Percentiles rank a stretch among this genome's conserved stretches.
Evolutionary conservation across 35 echinoderm and acorn worm species (phyloP).

Genomic region (Hemicentrotus pulcherrimus): DNA sequence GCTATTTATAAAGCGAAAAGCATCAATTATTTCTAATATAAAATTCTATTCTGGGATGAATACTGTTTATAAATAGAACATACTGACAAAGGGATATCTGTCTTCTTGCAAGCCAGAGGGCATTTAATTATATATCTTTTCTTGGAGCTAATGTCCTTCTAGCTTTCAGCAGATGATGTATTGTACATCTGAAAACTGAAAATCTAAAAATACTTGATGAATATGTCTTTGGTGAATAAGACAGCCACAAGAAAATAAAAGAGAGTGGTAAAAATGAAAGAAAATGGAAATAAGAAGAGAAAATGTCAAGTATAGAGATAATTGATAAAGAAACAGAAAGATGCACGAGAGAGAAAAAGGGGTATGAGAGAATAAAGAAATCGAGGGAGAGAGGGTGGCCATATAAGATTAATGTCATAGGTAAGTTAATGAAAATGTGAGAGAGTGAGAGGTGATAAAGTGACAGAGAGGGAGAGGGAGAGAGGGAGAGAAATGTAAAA

Average conservation of each 20-base stretch:
- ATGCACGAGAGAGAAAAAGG: too few relatives aligned
- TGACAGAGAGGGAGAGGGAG: not conserved
- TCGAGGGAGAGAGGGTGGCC: not conserved
- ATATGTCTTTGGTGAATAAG: not conserved
- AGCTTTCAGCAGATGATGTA: too few relatives aligned
- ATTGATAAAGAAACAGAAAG: not conserved
- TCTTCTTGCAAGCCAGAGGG: too few relatives aligned
- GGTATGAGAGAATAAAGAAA: not conserved
- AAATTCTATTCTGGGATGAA: too few relatives aligned
- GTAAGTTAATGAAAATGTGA: not conserved
- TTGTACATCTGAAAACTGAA: not conserved
- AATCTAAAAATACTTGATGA: not conserved
- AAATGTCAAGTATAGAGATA: not conserved
- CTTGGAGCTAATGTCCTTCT: too few relatives aligned
- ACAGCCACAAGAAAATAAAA: not conserved
- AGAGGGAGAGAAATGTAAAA: not conserved
- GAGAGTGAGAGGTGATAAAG: not conserved
- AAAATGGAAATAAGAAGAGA: not conserved
- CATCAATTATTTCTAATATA: too few relatives aligned
- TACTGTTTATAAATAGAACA: too few relatives aligned
- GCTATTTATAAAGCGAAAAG: not conserved
- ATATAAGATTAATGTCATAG: not conserved
- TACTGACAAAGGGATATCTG: too few relatives aligned
- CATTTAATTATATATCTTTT: too few relatives aligned
- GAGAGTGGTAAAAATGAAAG: not conserved